These are phyloP conservation scores for Heterochromis multidens DNA, from an alignment of 2,113 vertebrate species.

Conservation along the genomic window DNA sequence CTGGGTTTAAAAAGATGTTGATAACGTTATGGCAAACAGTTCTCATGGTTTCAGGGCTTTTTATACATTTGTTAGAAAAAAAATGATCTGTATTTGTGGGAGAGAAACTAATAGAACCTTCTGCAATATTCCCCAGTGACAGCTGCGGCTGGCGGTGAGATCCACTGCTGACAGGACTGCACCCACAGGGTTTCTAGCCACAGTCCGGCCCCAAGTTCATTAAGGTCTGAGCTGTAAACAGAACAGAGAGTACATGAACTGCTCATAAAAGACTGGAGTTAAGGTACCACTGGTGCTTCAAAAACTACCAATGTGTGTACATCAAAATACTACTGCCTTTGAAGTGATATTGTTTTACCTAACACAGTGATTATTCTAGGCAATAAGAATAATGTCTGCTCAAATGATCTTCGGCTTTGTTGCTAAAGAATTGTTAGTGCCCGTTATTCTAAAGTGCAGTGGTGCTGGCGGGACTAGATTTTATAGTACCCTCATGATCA, in stretches of 20 bases:
- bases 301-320: not conserved
- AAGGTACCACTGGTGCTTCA: not conserved
- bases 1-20: not conserved
- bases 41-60: constrained; percentile 7
- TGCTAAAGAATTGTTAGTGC: not conserved
- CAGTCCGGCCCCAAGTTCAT: not conserved
- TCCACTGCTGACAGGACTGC: not conserved
- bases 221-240: not conserved
- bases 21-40: not conserved
- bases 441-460: not conserved
- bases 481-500: not conserved
- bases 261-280: not conserved
- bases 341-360: not conserved
- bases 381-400: too few relatives aligned
- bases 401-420: not conserved
- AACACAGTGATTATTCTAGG: not conserved
- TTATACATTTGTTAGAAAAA: not conserved
- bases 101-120: not conserved
- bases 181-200: not conserved
- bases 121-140: not conserved
- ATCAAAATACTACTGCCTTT: not conserved
- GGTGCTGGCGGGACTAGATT: not conserved
- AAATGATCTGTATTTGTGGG: not conserved
- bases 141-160: not conserved
- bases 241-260: not conserved